Conservation (phyloP, 2,888 invertebrate species). For the Eulithis prunata region DNA sequence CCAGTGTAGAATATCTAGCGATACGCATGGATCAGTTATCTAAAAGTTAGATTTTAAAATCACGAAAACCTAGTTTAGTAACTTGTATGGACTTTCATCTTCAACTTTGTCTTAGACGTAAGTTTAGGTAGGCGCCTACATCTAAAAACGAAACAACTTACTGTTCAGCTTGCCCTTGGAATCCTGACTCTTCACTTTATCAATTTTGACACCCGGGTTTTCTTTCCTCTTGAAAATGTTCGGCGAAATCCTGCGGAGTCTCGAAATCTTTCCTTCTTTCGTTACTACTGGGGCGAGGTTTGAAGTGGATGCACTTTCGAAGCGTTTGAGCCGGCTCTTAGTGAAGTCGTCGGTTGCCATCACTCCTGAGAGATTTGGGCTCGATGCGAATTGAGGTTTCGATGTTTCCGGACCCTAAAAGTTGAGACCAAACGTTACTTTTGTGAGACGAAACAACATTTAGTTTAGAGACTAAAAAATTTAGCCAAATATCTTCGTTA, state of each 20-base stretch:
- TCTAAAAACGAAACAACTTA: conserved; percentile 47
- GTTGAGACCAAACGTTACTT: no score
- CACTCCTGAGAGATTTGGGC: conserved; percentile 68
- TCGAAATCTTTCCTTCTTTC: conserved; percentile 57
- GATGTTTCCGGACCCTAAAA: conserved; percentile 61
- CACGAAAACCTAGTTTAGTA: no score
- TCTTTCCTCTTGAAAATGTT: conserved; percentile 65
- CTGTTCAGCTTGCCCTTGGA: conserved; percentile 61
- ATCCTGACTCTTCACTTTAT: conserved; percentile 51
- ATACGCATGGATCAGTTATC: no score
- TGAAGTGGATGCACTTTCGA: conserved; percentile 69
- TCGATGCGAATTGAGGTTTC: conserved; percentile 72
- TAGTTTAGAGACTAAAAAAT: no score
- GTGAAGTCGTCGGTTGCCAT: conserved; percentile 53
- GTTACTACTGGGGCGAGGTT: conserved; percentile 54
- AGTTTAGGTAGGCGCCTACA: no score
- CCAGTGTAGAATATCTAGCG: no score
- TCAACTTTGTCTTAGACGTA: no score
- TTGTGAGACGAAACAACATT: no score
- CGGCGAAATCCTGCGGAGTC: conserved; percentile 66
- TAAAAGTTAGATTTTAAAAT: no score
- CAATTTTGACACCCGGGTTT: conserved; percentile 44
- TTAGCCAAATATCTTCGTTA: no score
- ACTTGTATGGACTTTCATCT: no score
- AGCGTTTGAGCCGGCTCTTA: conserved; percentile 57